A percentile compares a stretch with the other conserved stretches of the same genome.
These are phyloP conservation scores for Pantherophis guttatus DNA, from an alignment of 2,113 vertebrate species.

Conservation along the genomic window DNA sequence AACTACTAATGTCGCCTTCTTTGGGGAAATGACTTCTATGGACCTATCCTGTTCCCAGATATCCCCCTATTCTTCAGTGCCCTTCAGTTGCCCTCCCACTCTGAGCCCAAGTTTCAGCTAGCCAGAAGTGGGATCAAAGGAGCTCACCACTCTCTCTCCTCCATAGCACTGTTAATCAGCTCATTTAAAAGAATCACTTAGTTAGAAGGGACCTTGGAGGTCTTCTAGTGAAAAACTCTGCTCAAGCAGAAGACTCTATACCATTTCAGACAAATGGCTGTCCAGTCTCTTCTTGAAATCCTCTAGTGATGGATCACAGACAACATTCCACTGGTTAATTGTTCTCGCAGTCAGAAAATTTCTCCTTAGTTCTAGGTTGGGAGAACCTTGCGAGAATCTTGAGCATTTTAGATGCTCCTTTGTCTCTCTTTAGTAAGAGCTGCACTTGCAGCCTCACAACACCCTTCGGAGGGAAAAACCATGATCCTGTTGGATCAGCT, in stretches of 20 bases:
- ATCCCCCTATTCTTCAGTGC: neutral
- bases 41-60: no score
- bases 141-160: neutral
- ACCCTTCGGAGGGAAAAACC: neutral
- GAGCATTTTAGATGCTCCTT: rapidly evolving
- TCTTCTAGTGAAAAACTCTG: neutral
- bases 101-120: neutral
- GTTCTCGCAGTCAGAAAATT: neutral
- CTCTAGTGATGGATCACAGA: neutral
- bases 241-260: neutral
- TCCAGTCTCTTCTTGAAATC: neutral
- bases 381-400: neutral
- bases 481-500: neutral
- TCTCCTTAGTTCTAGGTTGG: neutral
- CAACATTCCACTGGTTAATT: neutral
- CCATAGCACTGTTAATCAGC: neutral
- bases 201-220: neutral
- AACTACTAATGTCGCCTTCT: neutral
- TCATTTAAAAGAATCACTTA: neutral
- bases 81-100: neutral
- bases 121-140: neutral
- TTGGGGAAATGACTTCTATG: neutral
- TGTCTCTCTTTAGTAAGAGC: neutral
- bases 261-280: neutral
- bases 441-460: neutral